Evolutionary conservation across 2,797 vertebrate species (phyloP).

Genomic region (Xenentodon cancila): DNA sequence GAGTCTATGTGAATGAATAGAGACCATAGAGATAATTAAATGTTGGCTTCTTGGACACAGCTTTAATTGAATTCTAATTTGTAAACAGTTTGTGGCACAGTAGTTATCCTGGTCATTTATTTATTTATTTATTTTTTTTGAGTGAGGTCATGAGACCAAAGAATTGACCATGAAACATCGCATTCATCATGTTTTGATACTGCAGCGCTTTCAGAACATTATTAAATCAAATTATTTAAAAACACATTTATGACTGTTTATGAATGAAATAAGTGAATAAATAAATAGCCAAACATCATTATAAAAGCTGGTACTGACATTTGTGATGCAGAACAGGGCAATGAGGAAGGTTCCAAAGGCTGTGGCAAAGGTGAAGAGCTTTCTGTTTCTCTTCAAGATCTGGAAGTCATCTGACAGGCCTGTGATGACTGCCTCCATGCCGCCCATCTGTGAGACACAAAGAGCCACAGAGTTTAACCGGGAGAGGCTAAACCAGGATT

Average conservation of each 20-base stretch:
- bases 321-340: slow-evolving; percentile 93
- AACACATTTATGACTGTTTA: neutral
- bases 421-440: slow-evolving; percentile 98
- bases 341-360: slow-evolving; percentile 91
- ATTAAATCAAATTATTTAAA: neutral
- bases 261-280: neutral
- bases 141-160: slow-evolving; percentile 1
- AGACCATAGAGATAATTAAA: neutral
- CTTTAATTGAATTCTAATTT: slow-evolving; percentile 16
- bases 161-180: neutral
- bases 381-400: slow-evolving; percentile 93
- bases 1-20: slow-evolving; percentile 27
- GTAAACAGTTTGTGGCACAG: slow-evolving; percentile 4
- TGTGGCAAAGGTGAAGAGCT: slow-evolving; percentile 91
- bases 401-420: slow-evolving; percentile 95
- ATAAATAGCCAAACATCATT: neutral
- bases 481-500: too few relatives aligned
- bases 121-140: neutral
- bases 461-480: slow-evolving; percentile 5
- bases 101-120: neutral
- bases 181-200: neutral
- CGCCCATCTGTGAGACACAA: slow-evolving; percentile 89
- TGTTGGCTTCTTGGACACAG: slow-evolving; percentile 2
- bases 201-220: neutral
- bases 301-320: slow-evolving; percentile 82